Base-by-base conservation (phyloP, 2,113 vertebrate species). In the Pionites leucogaster region DNA sequence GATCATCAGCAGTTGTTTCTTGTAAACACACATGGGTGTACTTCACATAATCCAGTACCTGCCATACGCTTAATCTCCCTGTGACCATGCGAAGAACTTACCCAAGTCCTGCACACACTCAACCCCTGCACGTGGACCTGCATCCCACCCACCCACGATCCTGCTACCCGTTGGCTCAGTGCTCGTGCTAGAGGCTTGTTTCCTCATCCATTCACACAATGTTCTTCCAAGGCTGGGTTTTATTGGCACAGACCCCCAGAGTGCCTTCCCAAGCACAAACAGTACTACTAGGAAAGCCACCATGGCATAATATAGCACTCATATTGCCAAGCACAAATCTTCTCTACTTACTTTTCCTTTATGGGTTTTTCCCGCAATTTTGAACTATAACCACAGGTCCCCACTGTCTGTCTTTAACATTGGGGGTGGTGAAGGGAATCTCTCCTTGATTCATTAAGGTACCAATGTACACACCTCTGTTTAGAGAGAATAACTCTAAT, bases 211-310 rank as follows among this genome's bases (percentile, higher is more conserved):
- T 80, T 69, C 69, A 69, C 69, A 62, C 6, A 1, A 80, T 17
- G 78, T 74, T 83, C 94, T 94, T 88, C 88, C 88, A 92, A 93
- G 83, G 62, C 90, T 83, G 78, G n/a, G 44, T 76, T 82, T 78
- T 80, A 53, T 27, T 93, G 93, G 96, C 95, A 92, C 20, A 52
- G 49, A 74, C 37, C 39, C 81, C 59, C 80, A 46, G 31, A 94
- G 71, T 46, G 79, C 70, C 88, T 95, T 91, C 85, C 49, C 12
- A 2, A 91, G 92, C 85, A 95, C 75, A 72, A 4, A 55, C 46
- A 88, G 75, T 83, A 31, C 91, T 82, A 78, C 68, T 59, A 83
- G 41, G 55, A 75, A 72, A 96, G 70, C 70, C 82, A 93, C 49
- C 25, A 1, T 9, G 76, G 59, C 68, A 83, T 80, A 83, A 64